These are phyloP conservation scores for Lamproptera curius DNA, from an alignment of 2,888 invertebrate species.

Conservation along the genomic window DNA sequence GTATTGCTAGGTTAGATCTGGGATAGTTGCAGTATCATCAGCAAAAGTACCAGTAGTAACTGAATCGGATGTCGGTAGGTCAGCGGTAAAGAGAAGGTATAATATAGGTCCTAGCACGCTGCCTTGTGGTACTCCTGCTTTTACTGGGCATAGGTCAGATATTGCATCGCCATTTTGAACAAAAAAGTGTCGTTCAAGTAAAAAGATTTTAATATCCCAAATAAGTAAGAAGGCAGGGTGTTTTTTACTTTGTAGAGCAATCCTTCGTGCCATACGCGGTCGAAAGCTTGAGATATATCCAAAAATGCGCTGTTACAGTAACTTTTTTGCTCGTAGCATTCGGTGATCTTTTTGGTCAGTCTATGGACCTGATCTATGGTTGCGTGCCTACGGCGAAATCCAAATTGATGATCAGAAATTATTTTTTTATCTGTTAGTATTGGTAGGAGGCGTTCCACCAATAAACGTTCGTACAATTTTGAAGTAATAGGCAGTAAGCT, in stretches of 20 bases:
- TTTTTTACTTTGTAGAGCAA: neutral
- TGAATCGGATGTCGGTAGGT: neutral
- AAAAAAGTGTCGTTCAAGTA: slow-evolving; percentile 7
- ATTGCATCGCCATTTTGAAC: slow-evolving; percentile 1
- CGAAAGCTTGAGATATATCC: too few species aligned
- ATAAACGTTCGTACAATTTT: slow-evolving; percentile 21
- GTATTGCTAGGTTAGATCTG: neutral
- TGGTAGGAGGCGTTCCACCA: slow-evolving; percentile 1
- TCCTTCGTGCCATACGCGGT: slow-evolving; percentile 24
- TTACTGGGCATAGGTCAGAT: too few species aligned
- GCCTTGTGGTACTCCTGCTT: slow-evolving; percentile 9
- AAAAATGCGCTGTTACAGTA: slow-evolving; percentile 26
- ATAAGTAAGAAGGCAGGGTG: slow-evolving; percentile 14
- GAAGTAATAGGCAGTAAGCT: too few species aligned
- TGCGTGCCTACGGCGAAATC: slow-evolving; percentile 18
- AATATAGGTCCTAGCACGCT: slow-evolving; percentile 21
- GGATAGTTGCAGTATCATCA: neutral
- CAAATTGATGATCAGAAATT: too few species aligned
- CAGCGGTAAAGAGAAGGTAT: slow-evolving; percentile 3
- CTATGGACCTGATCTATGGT: slow-evolving; percentile 20
- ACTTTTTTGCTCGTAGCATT: slow-evolving; percentile 17
- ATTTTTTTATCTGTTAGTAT: slow-evolving; percentile 9
- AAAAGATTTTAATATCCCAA: slow-evolving; percentile 22
- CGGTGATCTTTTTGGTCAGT: slow-evolving; percentile 15
- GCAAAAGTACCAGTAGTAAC: neutral